A percentile compares a stretch with the other conserved stretches of the same genome.
Evolutionary conservation across 2,888 invertebrate genomes (phyloP).

Genomic region (Nymphalis c-album): DNA sequence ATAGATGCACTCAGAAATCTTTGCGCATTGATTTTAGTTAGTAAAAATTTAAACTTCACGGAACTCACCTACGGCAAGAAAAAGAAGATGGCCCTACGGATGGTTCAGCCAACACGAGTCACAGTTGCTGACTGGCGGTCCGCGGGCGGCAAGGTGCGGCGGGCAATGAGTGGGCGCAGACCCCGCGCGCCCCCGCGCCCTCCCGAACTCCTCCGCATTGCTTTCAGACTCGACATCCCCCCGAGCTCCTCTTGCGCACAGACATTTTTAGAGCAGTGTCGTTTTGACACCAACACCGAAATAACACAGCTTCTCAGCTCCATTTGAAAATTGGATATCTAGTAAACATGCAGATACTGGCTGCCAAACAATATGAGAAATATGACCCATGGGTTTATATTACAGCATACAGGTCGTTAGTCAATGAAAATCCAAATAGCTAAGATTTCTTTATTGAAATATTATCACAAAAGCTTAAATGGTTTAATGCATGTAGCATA

Average conservation of each 20-base stretch:
- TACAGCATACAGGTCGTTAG: too few relatives aligned
- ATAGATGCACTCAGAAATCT: conserved; percentile 48
- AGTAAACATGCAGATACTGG: conserved; percentile 51
- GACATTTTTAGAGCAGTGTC: conserved; percentile 80
- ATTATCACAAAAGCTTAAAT: too few relatives aligned
- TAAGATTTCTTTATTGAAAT: too few relatives aligned
- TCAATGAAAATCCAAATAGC: background rate
- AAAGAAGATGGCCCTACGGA: conserved; percentile 79
- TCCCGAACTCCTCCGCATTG: conserved; percentile 38
- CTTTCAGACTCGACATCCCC: conserved; percentile 44
- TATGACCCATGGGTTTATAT: background rate
- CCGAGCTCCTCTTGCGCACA: conserved; percentile 50
- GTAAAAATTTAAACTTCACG: conserved; percentile 49
- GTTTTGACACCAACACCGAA: conserved; percentile 80
- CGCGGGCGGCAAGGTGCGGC: conserved; percentile 78
- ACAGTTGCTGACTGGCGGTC: conserved; percentile 78
- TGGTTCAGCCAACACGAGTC: conserved; percentile 85
- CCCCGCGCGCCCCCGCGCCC: conserved; percentile 47
- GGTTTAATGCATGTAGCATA: too few relatives aligned
- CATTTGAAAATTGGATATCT: conserved; percentile 58
- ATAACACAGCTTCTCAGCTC: conserved; percentile 72
- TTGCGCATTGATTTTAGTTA: conserved; percentile 39
- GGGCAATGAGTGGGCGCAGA: conserved; percentile 70
- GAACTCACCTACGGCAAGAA: conserved; percentile 77
- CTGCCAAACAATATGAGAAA: background rate